These are phyloP conservation scores for Melieria crassipennis DNA, from an alignment of 2,888 invertebrate genomes.

Conservation along the genomic window DNA sequence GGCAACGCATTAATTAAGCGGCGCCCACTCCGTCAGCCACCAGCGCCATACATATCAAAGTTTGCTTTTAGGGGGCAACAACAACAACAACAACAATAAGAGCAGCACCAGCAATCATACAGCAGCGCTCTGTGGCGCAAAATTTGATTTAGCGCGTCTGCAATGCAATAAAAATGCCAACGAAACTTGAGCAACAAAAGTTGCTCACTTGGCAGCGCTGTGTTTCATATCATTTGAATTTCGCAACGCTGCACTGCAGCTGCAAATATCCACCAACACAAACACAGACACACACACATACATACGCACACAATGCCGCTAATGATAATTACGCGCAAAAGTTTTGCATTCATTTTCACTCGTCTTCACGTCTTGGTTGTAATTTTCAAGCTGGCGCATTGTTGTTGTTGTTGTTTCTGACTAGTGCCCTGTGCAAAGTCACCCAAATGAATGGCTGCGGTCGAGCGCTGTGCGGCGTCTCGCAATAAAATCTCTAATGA, in stretches of 20 bases:
- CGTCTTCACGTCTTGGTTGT: too few relatives aligned
- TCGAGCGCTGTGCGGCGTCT: background rate
- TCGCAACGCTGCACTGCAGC: background rate
- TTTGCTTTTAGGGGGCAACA: too few relatives aligned
- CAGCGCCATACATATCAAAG: too few relatives aligned
- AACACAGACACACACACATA: background rate
- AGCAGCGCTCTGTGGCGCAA: background rate
- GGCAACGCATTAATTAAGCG: too few relatives aligned
- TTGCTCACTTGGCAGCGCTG: constrained; percentile 2
- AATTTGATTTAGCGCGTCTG: background rate
- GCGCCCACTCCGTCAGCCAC: too few relatives aligned
- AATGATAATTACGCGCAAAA: constrained; percentile 33
- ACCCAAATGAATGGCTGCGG: background rate
- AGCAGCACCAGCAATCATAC: too few relatives aligned
- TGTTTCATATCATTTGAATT: background rate
- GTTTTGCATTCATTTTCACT: constrained; percentile 27
- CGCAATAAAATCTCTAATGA: constrained; percentile 31
- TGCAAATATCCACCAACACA: background rate
- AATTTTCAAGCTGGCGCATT: too few relatives aligned
- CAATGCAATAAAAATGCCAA: background rate
- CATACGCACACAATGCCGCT: constrained; percentile 21
- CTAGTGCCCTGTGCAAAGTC: too few relatives aligned
- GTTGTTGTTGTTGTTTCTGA: background rate
- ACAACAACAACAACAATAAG: too few relatives aligned
- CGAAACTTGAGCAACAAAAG: constrained; percentile 13